These are phyloP conservation scores for Epizoanthus illoricatus DNA, from an alignment of 92 coral and sea anemone genomes.

Conservation along the genomic window DNA sequence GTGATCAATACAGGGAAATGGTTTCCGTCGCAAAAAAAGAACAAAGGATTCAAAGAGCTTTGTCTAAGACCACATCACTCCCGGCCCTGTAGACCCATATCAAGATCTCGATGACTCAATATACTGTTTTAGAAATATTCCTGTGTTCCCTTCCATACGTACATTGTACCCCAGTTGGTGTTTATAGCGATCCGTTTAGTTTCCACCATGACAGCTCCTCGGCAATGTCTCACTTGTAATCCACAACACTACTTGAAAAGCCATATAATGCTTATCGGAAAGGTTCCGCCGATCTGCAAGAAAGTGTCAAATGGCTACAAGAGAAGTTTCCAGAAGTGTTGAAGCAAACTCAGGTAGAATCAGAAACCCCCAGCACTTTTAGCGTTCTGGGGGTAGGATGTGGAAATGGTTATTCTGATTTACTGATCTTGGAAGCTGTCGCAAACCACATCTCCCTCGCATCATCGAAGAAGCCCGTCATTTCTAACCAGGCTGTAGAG, in stretches of 20 bases:
- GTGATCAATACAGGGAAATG: no score
- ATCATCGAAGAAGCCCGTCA: background rate
- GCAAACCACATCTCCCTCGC: background rate
- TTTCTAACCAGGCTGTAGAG: background rate
- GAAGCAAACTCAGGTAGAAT: background rate
- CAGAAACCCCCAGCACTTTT: background rate
- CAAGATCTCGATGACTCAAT: no score
- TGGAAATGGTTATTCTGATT: background rate
- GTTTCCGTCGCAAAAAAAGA: no score
- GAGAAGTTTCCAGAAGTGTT: background rate
- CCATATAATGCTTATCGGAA: background rate
- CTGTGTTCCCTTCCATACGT: no score
- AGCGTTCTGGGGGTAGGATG: constrained; percentile 5
- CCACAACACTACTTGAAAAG: background rate
- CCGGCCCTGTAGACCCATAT: no score
- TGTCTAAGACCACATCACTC: no score
- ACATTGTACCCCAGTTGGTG: no score
- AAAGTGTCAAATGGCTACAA: background rate
- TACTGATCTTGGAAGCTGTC: background rate
- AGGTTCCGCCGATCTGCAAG: background rate
- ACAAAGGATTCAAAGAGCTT: no score
- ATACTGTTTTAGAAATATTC: no score
- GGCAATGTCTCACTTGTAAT: no score
- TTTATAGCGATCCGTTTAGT: no score
- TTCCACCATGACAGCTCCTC: no score